A percentile compares a stretch with the other conserved stretches of the same genome.
Conservation (phyloP, 1,140 invertebrate genomes). For the Calephelis nemesis region DNA sequence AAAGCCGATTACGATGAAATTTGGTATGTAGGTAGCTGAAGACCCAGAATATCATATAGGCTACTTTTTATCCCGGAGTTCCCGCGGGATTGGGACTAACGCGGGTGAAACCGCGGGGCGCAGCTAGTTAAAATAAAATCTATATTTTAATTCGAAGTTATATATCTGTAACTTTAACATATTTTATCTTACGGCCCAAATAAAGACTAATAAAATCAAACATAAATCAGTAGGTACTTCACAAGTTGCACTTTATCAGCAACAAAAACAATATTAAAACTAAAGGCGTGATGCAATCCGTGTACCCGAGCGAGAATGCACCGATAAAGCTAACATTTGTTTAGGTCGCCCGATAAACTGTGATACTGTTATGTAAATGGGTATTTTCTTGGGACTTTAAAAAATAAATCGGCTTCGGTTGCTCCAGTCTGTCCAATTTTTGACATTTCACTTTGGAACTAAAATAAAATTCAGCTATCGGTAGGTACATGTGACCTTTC, state of each 20-base stretch:
- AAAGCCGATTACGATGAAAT: too few species aligned
- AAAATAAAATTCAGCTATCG: too few species aligned
- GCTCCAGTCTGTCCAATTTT: too few species aligned
- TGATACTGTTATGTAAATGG: constrained; percentile 21
- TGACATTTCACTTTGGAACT: too few species aligned
- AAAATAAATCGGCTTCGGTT: not conserved
- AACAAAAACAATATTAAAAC: constrained; percentile 21
- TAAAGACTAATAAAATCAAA: constrained; percentile 1
- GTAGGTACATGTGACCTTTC: too few species aligned
- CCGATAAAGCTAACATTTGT: constrained; percentile 32
- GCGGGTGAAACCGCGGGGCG: too few species aligned
- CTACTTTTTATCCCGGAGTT: too few species aligned
- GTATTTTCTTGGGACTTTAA: constrained; percentile 20
- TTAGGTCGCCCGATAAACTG: constrained; percentile 33
- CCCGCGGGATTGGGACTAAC: too few species aligned
- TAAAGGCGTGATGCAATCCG: constrained; percentile 19
- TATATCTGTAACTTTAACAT: not conserved
- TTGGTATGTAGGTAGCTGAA: too few species aligned
- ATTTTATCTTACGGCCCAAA: constrained; percentile 4
- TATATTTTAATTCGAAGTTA: not conserved
- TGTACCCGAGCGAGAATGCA: constrained; percentile 24
- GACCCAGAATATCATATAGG: too few species aligned
- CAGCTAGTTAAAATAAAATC: too few species aligned
- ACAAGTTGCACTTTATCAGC: constrained; percentile 15
- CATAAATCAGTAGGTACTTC: constrained; percentile 11